Percentiles rank a stretch among this genome's conserved stretches.
Evolutionary conservation across 2,888 invertebrate species (phyloP).

Genomic region (Amphiduros pacificus): DNA sequence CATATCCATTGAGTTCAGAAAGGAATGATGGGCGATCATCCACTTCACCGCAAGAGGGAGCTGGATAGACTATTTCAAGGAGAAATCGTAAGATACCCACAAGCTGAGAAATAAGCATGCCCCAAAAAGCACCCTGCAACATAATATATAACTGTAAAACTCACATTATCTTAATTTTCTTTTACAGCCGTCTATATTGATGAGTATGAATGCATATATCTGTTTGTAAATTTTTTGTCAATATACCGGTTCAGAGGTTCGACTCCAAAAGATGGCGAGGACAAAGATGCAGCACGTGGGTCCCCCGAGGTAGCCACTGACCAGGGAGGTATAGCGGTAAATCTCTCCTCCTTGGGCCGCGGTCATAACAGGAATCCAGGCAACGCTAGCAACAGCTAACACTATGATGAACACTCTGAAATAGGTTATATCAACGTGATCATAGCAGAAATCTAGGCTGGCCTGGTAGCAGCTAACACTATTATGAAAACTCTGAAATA

Average conservation of each 20-base stretch:
- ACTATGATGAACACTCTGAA: slow-evolving; percentile 27
- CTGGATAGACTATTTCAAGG: slow-evolving; percentile 59
- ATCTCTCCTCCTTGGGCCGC: slow-evolving; percentile 27
- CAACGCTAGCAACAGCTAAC: slow-evolving; percentile 20
- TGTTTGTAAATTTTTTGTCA: background rate
- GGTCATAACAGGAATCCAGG: slow-evolving; percentile 30
- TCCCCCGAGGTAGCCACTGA: slow-evolving; percentile 27
- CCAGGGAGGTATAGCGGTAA: slow-evolving; percentile 24
- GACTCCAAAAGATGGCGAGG: slow-evolving; percentile 22
- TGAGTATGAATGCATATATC: no score
- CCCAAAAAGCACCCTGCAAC: slow-evolving; percentile 61
- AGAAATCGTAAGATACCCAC: slow-evolving; percentile 61
- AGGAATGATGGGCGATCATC: slow-evolving; percentile 56
- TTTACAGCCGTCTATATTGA: no score
- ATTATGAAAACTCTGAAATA: slow-evolving; percentile 28
- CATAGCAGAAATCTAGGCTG: slow-evolving; percentile 30
- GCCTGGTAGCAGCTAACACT: slow-evolving; percentile 18
- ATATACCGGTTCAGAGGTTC: slow-evolving; percentile 10
- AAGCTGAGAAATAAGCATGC: slow-evolving; percentile 58
- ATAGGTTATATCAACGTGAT: no score
- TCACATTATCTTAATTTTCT: no score
- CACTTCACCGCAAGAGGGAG: slow-evolving; percentile 58
- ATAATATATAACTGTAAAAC: no score
- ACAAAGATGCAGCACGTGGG: slow-evolving; percentile 32
- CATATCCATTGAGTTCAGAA: slow-evolving; percentile 46